Evolutionary conservation across 2,113 vertebrate genomes (phyloP), one percentile per base, ranked within the genome.

Genomic region (Plectropomus leopardus): DNA sequence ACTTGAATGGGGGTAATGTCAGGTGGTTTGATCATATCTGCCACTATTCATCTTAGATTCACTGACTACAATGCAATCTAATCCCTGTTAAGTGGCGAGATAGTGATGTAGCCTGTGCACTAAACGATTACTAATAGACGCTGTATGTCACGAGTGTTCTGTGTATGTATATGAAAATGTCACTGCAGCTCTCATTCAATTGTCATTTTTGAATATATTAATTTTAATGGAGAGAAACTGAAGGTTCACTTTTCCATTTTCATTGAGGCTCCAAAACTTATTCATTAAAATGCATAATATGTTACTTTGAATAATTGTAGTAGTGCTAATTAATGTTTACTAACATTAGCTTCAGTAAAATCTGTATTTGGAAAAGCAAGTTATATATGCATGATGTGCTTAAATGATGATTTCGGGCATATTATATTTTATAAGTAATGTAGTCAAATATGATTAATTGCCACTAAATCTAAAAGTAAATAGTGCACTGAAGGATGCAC

Each of bases 1-100:
- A 58, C 45, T 30, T 75, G 34, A 74, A 69, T 75, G 32, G 57
- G 21, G 7, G 13, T 58, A 48, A 67, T 66, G 77, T 65, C 58
- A 57, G 23, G 50, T 63, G 26, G 48, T 55, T 61, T 64, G n/a
- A 81, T 40, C 42, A 28, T 32, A 54, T 64, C 17, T 45, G 45
- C 47, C n/a, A 6, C 23, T 44, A 40, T 73, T 80, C 67, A 55
- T 48, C 34, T 58, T 15, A 30, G n/a, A 48, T 32, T 47, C 34
- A 42, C 15, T 48, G n/a, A 74, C 10, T 53, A 34, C 21, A 40
- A 42, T 50, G 16, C 55, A 70, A 65, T 65, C 17, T n/a, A n/a
- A 47, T 54, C 7, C 44, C 44, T 15, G 1, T 80, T 44, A 66
- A 63, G 50, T 72, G 7, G 9, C 19, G 3, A 13, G 14, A 69